phyloP scores from a whole-genome alignment of 2,797 vertebrate species.

The Pangasius macronema region DNA sequence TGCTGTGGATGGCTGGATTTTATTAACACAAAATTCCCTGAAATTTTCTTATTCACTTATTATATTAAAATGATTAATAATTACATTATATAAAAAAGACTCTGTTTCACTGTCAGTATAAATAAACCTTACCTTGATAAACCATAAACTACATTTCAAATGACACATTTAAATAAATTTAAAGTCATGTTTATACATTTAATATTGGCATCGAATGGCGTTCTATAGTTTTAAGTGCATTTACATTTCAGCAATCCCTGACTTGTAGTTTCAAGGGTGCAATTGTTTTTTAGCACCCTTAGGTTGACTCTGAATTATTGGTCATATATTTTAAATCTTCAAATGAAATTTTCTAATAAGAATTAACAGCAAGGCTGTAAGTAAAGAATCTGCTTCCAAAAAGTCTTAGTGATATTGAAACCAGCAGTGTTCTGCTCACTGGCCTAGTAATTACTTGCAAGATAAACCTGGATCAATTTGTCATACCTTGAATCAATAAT shows the following conservation, averaged over 20 bases:
- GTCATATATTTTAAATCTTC: no score
- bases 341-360: neutral
- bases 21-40: neutral
- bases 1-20: constrained; percentile 26
- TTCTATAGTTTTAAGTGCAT: neutral
- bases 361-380: neutral
- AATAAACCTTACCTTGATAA: neutral
- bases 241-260: neutral
- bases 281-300: neutral
- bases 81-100: neutral
- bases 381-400: neutral
- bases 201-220: neutral
- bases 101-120: neutral
- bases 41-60: neutral
- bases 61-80: constrained; percentile 9
- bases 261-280: neutral
- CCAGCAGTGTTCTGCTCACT: neutral
- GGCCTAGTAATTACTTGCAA: neutral
- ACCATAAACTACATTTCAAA: neutral
- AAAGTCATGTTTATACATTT: neutral
- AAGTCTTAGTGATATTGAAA: neutral
- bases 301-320: neutral
- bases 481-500: constrained; percentile 27
- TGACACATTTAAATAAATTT: neutral
- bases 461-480: constrained; percentile 14